Evolutionary conservation across 2,888 invertebrate species (phyloP), one percentile per base, ranked within the genome.

Genomic region (Dorcus hopei): DNA sequence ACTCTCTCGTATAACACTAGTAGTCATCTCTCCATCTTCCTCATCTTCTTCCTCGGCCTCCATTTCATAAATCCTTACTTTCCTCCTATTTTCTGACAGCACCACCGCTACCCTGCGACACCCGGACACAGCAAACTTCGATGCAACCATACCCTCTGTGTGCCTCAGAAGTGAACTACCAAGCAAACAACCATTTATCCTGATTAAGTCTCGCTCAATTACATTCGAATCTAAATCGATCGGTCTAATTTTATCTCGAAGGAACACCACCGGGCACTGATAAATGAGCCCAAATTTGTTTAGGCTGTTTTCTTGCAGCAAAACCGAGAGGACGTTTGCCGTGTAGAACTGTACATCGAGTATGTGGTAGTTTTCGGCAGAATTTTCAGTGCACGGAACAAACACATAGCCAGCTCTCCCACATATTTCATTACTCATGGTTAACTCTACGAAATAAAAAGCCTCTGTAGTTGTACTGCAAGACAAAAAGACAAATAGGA

Each of bases 11-110:
- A 65, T 61, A 5, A 68, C 69, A 62, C 70, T 74, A 42, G 62
- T 72, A 2, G 74, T 74, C 66, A 75, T 79, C 16, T 81, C 81
- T 3, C 78, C 85, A 52, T 90, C 90, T 55, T 94, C 95, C 62
- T 96, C 95, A 57, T 93, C 93, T 57, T 91, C 91, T 23, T 93
- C 95, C 72, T 95, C 95, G 0, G 89, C 90, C 80, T 96, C 96
- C 88, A 95, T 95, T 77, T 96, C 94, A 74, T 92, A 92, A 49
- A 95, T 83, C 61, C 93, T 83, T 45, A 96, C 64, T 75, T 93
- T 90, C 59, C 91, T 85, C 54, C 82, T 81, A 68, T 86, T 91
- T 67, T 91, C 89, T 11, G 92, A 89, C 42, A 95, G 80, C 49
- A 96, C 87, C 42, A 95, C 91, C 7, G 93, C 89, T 7, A 96